phyloP scores from a whole-genome alignment of 1,140 invertebrate genomes.

The Trichogramma pretiosum region DNA sequence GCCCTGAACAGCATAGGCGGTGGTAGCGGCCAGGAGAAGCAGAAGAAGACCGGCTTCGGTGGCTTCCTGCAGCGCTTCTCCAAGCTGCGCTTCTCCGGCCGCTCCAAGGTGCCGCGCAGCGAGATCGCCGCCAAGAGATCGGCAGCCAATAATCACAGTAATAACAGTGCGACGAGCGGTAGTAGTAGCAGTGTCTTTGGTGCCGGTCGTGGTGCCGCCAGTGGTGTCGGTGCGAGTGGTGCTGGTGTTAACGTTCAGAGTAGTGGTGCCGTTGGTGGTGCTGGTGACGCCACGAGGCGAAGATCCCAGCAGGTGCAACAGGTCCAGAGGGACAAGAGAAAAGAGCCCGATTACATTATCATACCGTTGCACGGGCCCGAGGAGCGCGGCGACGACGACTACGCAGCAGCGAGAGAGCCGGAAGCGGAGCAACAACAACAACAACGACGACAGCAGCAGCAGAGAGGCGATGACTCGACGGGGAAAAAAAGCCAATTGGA shows the following conservation, averaged over 20 bases:
- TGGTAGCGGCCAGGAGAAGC: slow-evolving; percentile 20
- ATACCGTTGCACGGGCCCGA: slow-evolving; percentile 43
- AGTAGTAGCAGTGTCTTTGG: too few species aligned
- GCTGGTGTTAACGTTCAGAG: too few species aligned
- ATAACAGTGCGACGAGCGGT: too few species aligned
- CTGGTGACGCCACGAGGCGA: neutral
- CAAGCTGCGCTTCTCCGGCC: slow-evolving; percentile 42
- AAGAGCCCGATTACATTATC: slow-evolving; percentile 42
- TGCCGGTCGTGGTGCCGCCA: slow-evolving; percentile 1
- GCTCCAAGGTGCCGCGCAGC: slow-evolving; percentile 39
- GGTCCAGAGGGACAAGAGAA: slow-evolving; percentile 27
- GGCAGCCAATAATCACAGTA: too few species aligned
- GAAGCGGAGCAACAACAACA: slow-evolving; percentile 13
- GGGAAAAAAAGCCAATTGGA: slow-evolving; percentile 30
- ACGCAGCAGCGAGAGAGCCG: too few species aligned
- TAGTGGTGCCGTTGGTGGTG: slow-evolving; percentile 3
- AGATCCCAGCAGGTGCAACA: slow-evolving; percentile 12
- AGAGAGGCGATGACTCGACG: slow-evolving; percentile 17
- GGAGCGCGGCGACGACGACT: slow-evolving; percentile 26
- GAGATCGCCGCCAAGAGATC: slow-evolving; percentile 29
- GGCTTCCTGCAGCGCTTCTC: slow-evolving; percentile 49
- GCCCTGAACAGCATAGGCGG: neutral
- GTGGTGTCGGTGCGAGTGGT: neutral
- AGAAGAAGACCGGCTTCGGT: slow-evolving; percentile 41
- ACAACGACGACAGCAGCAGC: neutral